These are phyloP conservation scores for Marronus borbonicus DNA, from an alignment of 2,888 invertebrate genomes.

Conservation along the genomic window DNA sequence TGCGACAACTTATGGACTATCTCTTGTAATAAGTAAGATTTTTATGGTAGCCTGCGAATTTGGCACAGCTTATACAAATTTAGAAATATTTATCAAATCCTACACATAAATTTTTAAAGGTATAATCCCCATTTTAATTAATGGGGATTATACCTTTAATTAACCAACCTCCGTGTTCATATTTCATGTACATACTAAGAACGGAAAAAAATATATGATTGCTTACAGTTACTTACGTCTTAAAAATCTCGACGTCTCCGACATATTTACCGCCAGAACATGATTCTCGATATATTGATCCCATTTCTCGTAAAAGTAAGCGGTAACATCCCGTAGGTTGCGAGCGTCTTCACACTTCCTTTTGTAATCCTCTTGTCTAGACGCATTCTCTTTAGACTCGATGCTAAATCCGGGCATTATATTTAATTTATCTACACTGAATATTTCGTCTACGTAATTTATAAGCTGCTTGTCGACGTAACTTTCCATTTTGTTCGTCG, in stretches of 20 bases:
- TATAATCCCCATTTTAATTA: too few relatives aligned
- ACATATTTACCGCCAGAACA: slow-evolving; percentile 78
- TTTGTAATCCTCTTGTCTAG: slow-evolving; percentile 26
- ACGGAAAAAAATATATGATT: background rate
- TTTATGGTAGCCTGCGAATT: too few relatives aligned
- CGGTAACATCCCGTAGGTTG: slow-evolving; percentile 71
- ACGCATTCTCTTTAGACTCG: slow-evolving; percentile 54
- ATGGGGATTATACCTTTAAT: too few relatives aligned
- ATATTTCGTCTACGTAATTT: slow-evolving; percentile 74
- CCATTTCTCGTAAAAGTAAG: slow-evolving; percentile 75
- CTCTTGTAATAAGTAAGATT: too few relatives aligned
- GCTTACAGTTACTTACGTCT: slow-evolving; percentile 72
- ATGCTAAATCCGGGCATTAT: slow-evolving; percentile 55
- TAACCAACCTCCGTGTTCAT: background rate
- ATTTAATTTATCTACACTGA: slow-evolving; percentile 70
- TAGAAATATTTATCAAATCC: too few relatives aligned
- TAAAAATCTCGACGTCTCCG: slow-evolving; percentile 78
- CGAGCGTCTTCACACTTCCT: slow-evolving; percentile 67
- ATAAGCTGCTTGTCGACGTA: slow-evolving; percentile 73
- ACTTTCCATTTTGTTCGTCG: slow-evolving; percentile 27
- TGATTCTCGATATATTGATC: slow-evolving; percentile 76
- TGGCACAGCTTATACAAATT: too few relatives aligned
- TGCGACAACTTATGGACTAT: too few relatives aligned
- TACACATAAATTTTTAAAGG: too few relatives aligned
- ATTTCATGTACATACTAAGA: background rate